These are phyloP conservation scores for Acanthopagrus latus DNA, from an alignment of 2,797 vertebrate species.

Conservation along the genomic window DNA sequence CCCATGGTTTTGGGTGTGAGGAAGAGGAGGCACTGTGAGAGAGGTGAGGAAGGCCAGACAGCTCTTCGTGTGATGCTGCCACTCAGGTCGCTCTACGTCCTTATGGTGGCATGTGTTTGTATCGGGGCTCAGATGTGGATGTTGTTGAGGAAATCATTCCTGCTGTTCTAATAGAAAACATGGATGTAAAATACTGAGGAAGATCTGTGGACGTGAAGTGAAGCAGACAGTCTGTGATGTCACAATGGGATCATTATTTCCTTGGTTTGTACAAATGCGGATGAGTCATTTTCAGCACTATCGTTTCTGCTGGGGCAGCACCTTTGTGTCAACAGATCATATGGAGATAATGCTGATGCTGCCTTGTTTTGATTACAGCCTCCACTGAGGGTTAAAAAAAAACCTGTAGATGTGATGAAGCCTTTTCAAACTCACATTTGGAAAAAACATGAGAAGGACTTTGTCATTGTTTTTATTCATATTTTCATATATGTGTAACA, in stretches of 20 bases:
- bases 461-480: too few relatives aligned
- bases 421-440: slow-evolving; percentile 16
- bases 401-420: slow-evolving; percentile 25
- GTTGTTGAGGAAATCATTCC: slow-evolving; percentile 4
- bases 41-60: slow-evolving; percentile 76
- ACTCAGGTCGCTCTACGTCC: slow-evolving; percentile 59
- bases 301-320: slow-evolving; percentile 48
- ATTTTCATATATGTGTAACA: slow-evolving; percentile 1
- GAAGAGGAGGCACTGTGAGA: slow-evolving; percentile 79
- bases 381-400: slow-evolving; percentile 7
- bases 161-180: slow-evolving; percentile 4
- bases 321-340: slow-evolving; percentile 51
- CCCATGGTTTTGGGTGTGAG: slow-evolving; percentile 74
- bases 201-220: slow-evolving; percentile 41
- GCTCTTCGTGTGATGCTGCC: slow-evolving; percentile 57
- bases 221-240: slow-evolving; percentile 45
- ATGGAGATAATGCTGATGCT: slow-evolving; percentile 28
- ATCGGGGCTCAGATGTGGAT: slow-evolving; percentile 46
- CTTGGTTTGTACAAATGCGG: slow-evolving; percentile 40
- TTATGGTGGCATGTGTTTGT: slow-evolving; percentile 38
- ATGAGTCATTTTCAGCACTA: slow-evolving; percentile 68
- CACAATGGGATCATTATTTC: slow-evolving; percentile 44
- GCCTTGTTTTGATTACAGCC: slow-evolving; percentile 23
- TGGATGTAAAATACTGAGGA: slow-evolving; percentile 28
- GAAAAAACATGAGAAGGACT: slow-evolving; percentile 32